phyloP scores from a whole-genome alignment of 2,888 invertebrate genomes.

The Allygus modestus region DNA sequence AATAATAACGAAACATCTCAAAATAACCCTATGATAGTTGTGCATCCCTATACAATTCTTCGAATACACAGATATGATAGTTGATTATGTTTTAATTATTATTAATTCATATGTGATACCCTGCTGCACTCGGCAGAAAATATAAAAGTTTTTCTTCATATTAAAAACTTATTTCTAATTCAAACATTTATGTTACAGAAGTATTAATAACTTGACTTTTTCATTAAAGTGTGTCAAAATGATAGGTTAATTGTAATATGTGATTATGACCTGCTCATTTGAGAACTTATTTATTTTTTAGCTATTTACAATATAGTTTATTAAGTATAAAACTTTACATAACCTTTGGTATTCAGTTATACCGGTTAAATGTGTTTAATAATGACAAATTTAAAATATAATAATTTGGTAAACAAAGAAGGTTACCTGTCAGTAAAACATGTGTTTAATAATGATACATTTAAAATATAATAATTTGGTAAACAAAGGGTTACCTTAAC shows the following conservation, averaged over 20 bases:
- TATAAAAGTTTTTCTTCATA: conserved; percentile 10
- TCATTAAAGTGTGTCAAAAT: background rate
- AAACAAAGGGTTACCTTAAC: too few species aligned
- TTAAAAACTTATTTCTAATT: background rate
- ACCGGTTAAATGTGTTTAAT: too few species aligned
- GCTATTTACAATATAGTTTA: background rate
- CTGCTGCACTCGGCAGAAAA: conserved; percentile 44
- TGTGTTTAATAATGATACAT: too few species aligned
- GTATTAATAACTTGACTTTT: background rate
- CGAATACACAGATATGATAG: conserved; percentile 47
- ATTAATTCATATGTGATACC: conserved; percentile 31
- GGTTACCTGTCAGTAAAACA: too few species aligned
- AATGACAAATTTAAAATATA: too few species aligned
- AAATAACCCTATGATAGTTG: conserved; percentile 21
- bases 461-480: too few species aligned
- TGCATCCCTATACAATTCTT: conserved; percentile 28
- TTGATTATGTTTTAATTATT: conserved; percentile 50
- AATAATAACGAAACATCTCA: conserved; percentile 36
- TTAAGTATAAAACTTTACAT: background rate
- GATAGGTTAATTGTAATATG: too few species aligned
- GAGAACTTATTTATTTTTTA: too few species aligned
- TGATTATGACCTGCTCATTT: too few species aligned
- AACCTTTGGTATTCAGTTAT: background rate
- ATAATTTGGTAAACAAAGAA: too few species aligned
- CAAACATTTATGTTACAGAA: background rate